A percentile compares a stretch with the other conserved stretches of the same genome.
These are phyloP conservation scores for Ailuropoda melanoleuca DNA, from an alignment of 2,113 vertebrate genomes.

Conservation along the genomic window DNA sequence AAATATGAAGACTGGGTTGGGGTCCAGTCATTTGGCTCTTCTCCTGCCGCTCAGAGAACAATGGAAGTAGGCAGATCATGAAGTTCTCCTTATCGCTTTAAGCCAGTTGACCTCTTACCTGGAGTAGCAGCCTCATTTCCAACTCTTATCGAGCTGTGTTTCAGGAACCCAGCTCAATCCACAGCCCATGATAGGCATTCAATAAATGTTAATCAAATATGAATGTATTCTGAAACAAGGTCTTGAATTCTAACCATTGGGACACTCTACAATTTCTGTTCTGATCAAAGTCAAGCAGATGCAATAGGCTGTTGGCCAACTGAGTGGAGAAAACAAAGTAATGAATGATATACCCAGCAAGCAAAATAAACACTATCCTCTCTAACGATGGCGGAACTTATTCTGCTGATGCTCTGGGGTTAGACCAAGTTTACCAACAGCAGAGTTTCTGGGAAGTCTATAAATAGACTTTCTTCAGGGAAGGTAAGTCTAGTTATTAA, in stretches of 20 bases:
- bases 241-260: background rate
- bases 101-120: background rate
- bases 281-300: constrained; percentile 15
- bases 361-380: background rate
- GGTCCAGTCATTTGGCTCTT: background rate
- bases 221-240: background rate
- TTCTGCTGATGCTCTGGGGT: background rate
- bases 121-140: background rate
- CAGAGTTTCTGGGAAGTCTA: constrained; percentile 24
- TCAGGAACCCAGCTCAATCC: constrained; percentile 29
- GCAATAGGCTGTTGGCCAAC: background rate
- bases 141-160: background rate
- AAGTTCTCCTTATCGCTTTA: background rate
- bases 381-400: background rate
- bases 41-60: background rate
- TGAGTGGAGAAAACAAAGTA: background rate
- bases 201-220: constrained; percentile 42
- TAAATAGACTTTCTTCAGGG: background rate
- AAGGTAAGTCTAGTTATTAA: constrained; percentile 22
- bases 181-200: background rate
- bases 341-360: background rate
- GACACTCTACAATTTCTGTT: background rate
- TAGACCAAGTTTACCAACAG: background rate
- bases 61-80: background rate
- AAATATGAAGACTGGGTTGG: background rate